These are phyloP conservation scores for Himalopsyche phryganea DNA, from an alignment of 1,140 invertebrate genomes.

Conservation along the genomic window DNA sequence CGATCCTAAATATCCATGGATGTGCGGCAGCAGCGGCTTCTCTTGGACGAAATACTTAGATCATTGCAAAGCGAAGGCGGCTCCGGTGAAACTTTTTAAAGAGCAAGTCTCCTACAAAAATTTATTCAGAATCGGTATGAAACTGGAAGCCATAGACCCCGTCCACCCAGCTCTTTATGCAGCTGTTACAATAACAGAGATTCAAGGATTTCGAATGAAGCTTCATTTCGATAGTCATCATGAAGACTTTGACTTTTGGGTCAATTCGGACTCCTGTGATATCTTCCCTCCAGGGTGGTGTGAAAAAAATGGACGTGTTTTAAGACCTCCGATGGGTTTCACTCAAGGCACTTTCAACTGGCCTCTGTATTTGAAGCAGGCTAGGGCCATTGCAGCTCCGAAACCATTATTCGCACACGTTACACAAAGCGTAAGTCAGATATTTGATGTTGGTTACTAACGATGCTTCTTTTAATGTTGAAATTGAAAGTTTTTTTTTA, in stretches of 20 bases:
- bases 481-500: too few species aligned
- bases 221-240: constrained; percentile 92
- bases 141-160: constrained; percentile 91
- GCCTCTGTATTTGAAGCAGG: constrained; percentile 77
- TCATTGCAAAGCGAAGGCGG: constrained; percentile 66
- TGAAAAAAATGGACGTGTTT: constrained; percentile 69
- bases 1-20: constrained; percentile 59
- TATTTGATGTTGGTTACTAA: too few species aligned
- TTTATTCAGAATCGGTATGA: constrained; percentile 81
- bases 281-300: constrained; percentile 95
- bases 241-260: constrained; percentile 90
- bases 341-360: constrained; percentile 70
- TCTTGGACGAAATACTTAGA: constrained; percentile 74
- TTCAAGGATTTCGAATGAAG: constrained; percentile 76
- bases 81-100: constrained; percentile 74
- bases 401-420: constrained; percentile 68
- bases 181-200: constrained; percentile 81
- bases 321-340: constrained; percentile 74
- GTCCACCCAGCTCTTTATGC: constrained; percentile 86
- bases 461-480: too few species aligned
- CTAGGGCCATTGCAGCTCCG: constrained; percentile 74
- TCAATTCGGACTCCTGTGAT: constrained; percentile 84
- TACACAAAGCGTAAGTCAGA: constrained; percentile 41
- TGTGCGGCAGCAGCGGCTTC: constrained; percentile 65
- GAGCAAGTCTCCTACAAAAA: constrained; percentile 73